These are phyloP conservation scores for Rutilus rutilus DNA, from an alignment of 2,113 vertebrate genomes.

Conservation along the genomic window DNA sequence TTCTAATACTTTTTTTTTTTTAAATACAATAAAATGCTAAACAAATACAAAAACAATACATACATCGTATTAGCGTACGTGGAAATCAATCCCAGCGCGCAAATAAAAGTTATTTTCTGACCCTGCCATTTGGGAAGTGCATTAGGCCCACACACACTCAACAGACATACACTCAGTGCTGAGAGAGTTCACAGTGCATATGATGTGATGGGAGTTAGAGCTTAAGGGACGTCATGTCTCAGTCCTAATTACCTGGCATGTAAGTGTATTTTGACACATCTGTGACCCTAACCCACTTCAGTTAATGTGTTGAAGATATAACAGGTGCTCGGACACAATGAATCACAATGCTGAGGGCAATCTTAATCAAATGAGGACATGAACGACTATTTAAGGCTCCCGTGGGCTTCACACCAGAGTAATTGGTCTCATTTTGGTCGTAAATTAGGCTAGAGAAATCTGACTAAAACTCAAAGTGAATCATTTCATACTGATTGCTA, in stretches of 20 bases:
- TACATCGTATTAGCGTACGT: too few relatives aligned
- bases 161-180: background rate
- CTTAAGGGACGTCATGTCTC: conserved; percentile 27
- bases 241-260: conserved; percentile 54
- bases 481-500: background rate
- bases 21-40: too few relatives aligned
- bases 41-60: too few relatives aligned
- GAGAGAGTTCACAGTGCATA: background rate
- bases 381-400: conserved; percentile 27
- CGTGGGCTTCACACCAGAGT: background rate
- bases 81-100: too few relatives aligned
- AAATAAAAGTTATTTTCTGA: background rate
- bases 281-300: conserved; percentile 35
- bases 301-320: conserved; percentile 7
- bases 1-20: too few relatives aligned
- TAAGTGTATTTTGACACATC: conserved; percentile 37
- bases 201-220: conserved; percentile 32
- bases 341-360: conserved; percentile 7
- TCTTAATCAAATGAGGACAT: conserved; percentile 42
- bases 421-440: conserved; percentile 1
- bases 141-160: background rate
- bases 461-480: conserved; percentile 13
- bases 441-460: conserved; percentile 28
- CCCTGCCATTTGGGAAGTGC: background rate
- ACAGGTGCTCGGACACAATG: conserved; percentile 33